A percentile compares a stretch with the other conserved stretches of the same genome.
Evolutionary conservation across 2,888 invertebrate species (phyloP).

Genomic region (Drepana falcataria): DNA sequence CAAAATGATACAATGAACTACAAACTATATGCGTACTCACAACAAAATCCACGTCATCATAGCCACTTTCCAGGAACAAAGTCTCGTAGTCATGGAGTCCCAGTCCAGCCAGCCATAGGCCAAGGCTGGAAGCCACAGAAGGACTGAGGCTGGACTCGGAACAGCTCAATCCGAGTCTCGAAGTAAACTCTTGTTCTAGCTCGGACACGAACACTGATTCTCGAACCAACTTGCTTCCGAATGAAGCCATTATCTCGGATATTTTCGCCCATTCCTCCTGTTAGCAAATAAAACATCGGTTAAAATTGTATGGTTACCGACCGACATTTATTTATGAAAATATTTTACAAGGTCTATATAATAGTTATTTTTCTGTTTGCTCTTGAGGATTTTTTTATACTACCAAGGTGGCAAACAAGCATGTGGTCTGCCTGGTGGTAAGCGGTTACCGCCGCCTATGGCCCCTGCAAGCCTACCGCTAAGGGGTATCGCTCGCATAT

Average conservation of each 20-base stretch:
- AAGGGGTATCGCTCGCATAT: no score
- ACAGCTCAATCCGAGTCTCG: slow-evolving; percentile 81
- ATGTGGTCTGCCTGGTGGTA: no score
- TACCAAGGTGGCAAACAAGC: no score
- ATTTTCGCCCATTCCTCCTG: slow-evolving; percentile 98
- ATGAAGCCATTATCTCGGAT: slow-evolving; percentile 96
- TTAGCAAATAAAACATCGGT: slow-evolving; percentile 13
- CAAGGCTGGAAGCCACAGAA: slow-evolving; percentile 82
- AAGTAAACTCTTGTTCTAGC: slow-evolving; percentile 88
- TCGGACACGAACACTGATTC: slow-evolving; percentile 89
- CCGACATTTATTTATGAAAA: neutral
- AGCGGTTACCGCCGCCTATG: no score
- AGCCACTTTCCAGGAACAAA: slow-evolving; percentile 91
- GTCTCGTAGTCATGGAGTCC: slow-evolving; percentile 91
- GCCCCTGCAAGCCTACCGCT: no score
- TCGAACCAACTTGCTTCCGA: slow-evolving; percentile 89
- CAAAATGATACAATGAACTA: no score
- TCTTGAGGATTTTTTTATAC: no score
- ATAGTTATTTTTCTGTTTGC: no score
- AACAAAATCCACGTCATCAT: slow-evolving; percentile 94
- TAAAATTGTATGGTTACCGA: no score
- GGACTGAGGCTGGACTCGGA: slow-evolving; percentile 80
- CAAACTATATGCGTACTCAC: slow-evolving; percentile 78
- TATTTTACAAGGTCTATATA: no score
- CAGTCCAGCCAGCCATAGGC: slow-evolving; percentile 87